Evolutionary conservation across 2,888 invertebrate species (phyloP).

Genomic region (Microctonus aethiopoides): DNA sequence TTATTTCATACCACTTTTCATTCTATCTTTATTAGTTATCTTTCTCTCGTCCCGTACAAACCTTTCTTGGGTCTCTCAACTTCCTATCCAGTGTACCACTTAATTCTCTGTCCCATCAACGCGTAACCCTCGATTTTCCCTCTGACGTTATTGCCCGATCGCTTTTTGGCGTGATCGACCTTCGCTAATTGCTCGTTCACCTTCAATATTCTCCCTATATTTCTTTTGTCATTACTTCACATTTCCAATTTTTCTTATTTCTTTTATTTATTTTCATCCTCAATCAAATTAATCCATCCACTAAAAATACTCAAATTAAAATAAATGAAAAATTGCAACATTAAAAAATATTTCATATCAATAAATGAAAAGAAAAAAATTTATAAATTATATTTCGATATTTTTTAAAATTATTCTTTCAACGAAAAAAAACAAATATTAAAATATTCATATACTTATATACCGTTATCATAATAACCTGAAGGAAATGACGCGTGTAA

Average conservation of each 20-base stretch:
- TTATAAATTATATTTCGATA: too few species aligned
- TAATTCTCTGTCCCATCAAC: conserved; percentile 50
- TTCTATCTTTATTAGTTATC: neutral
- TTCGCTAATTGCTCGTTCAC: conserved; percentile 36
- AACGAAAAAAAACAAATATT: neutral
- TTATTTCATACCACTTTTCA: neutral
- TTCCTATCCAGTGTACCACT: conserved; percentile 47
- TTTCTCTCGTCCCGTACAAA: neutral
- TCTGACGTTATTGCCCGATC: conserved; percentile 41
- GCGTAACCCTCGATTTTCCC: conserved; percentile 37
- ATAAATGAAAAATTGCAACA: neutral
- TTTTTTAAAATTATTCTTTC: too few species aligned
- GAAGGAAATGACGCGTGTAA: conserved; percentile 13
- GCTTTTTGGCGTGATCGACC: conserved; percentile 43
- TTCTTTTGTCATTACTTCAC: neutral
- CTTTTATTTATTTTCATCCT: conserved; percentile 19
- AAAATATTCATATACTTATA: neutral
- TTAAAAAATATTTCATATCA: too few species aligned
- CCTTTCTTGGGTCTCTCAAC: neutral
- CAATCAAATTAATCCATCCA: too few species aligned
- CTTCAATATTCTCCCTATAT: neutral
- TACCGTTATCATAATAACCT: neutral
- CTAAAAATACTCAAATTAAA: neutral
- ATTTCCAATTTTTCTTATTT: neutral
- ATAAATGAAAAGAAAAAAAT: too few species aligned